These are phyloP conservation scores for Oxyura jamaicensis DNA, from an alignment of 2,113 vertebrate genomes.

Conservation along the genomic window DNA sequence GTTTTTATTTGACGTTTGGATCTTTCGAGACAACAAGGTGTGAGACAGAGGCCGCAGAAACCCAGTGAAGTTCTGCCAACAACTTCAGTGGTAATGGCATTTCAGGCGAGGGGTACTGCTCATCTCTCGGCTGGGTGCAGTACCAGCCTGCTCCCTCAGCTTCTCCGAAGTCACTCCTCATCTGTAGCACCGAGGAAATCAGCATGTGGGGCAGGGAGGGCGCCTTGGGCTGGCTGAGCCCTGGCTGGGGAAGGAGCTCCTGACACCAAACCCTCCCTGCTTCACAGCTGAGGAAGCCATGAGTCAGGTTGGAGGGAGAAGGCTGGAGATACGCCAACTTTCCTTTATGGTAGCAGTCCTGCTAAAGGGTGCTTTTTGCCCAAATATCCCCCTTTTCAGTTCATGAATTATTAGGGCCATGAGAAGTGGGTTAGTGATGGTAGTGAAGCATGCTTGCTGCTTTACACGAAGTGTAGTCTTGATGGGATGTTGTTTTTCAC, in stretches of 20 bases:
- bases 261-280: no score
- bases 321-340: not conserved
- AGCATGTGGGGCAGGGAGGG: accelerated
- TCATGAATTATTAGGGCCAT: not conserved
- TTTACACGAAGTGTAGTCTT: not conserved
- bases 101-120: not conserved
- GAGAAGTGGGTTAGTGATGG: not conserved
- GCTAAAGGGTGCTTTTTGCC: not conserved
- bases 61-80: not conserved
- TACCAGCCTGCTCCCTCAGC: not conserved
- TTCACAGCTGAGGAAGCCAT: no score
- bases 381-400: not conserved
- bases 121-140: not conserved
- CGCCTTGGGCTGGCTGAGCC: not conserved
- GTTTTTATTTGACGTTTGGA: not conserved
- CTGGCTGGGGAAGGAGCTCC: not conserved
- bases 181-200: not conserved
- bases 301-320: not conserved
- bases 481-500: not conserved
- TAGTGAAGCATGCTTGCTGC: not conserved
- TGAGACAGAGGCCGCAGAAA: not conserved
- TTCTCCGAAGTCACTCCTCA: not conserved
- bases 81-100: not conserved
- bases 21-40: not conserved
- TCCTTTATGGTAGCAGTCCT: not conserved